Evolutionary conservation across 1,140 invertebrate species (phyloP).

Genomic region (Lucilia sericata): DNA sequence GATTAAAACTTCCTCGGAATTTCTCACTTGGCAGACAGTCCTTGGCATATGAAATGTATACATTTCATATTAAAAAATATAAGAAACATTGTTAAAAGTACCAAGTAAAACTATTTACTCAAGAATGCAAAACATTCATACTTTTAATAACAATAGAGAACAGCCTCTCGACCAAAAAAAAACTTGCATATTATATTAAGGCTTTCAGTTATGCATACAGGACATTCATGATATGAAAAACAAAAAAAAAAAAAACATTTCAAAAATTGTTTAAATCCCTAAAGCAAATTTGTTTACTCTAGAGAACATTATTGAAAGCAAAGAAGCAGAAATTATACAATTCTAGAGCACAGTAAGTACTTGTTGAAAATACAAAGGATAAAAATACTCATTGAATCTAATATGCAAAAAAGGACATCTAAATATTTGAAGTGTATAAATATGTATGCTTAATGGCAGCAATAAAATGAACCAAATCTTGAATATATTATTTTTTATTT

Average conservation of each 20-base stretch:
- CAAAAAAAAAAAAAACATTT: background rate
- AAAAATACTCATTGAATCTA: background rate
- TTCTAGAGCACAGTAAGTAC: conserved; percentile 16
- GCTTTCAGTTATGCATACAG: conserved; percentile 19
- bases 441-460: background rate
- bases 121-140: background rate
- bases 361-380: background rate
- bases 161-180: background rate
- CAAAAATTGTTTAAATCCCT: background rate
- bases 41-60: background rate
- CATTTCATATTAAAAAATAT: background rate
- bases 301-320: background rate
- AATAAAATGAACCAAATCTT: background rate
- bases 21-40: no score
- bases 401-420: background rate
- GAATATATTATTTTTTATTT: background rate
- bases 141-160: background rate
- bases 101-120: background rate
- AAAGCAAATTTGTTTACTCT: conserved; percentile 7
- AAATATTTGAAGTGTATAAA: background rate
- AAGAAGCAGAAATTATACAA: conserved; percentile 9
- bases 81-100: background rate
- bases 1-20: no score
- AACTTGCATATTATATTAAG: conserved; percentile 15
- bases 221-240: background rate